phyloP scores from a whole-genome alignment of 1,140 invertebrate species.

The Drosophila suzukii region DNA sequence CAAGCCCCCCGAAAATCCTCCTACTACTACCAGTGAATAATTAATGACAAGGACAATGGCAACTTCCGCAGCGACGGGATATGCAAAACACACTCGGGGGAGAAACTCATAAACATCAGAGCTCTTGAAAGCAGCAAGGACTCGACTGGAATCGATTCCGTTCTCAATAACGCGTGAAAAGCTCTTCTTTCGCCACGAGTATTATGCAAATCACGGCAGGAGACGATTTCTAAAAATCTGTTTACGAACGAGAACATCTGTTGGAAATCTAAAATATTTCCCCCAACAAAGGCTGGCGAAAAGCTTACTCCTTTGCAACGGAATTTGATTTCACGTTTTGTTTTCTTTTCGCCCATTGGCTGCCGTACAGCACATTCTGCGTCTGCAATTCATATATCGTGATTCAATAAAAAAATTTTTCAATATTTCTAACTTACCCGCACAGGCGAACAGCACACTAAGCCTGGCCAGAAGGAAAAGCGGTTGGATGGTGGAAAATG shows the following conservation, averaged over 20 bases:
- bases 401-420: conserved; percentile 70
- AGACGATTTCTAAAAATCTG: conserved; percentile 73
- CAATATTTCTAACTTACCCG: conserved; percentile 71
- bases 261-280: conserved; percentile 71
- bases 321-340: conserved; percentile 60
- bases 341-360: conserved; percentile 43
- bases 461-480: conserved; percentile 20
- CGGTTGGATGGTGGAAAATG: background rate
- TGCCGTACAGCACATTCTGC: conserved; percentile 9
- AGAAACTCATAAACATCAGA: conserved; percentile 18
- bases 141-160: conserved; percentile 27
- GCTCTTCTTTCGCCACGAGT: conserved; percentile 24
- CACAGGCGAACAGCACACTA: conserved; percentile 5
- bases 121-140: conserved; percentile 12
- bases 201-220: conserved; percentile 72
- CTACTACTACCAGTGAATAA: conserved; percentile 53
- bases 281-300: conserved; percentile 29
- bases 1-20: conserved; percentile 7
- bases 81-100: conserved; percentile 38
- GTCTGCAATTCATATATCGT: conserved; percentile 64
- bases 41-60: conserved; percentile 56
- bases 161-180: conserved; percentile 45
- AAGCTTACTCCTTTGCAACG: conserved; percentile 21
- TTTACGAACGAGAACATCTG: conserved; percentile 74
- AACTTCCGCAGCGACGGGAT: conserved; percentile 29